Conservation (phyloP, 2,797 vertebrate species). For the Bucorvus abyssinicus region DNA sequence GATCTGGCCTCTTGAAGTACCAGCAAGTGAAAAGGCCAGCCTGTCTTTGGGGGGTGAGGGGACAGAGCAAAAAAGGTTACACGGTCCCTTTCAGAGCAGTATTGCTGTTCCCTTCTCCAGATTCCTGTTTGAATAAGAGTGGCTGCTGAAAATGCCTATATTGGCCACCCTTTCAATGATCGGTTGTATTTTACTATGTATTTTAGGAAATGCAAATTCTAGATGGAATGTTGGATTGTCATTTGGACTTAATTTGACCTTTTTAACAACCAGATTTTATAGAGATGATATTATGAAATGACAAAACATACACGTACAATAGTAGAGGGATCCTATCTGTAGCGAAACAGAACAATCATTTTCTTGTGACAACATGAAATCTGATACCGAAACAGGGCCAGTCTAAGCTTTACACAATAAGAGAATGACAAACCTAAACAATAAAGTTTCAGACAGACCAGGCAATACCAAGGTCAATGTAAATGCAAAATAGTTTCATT, state of each 20-base stretch:
- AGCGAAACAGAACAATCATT: neutral
- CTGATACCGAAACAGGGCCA: neutral
- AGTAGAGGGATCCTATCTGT: neutral
- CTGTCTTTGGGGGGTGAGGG: neutral
- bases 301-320: neutral
- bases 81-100: neutral
- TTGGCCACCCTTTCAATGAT: neutral
- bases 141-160: neutral
- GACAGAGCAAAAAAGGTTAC: neutral
- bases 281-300: neutral
- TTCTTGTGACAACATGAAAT: neutral
- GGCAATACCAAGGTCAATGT: neutral
- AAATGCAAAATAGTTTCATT: neutral
- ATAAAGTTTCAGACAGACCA: neutral
- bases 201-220: neutral
- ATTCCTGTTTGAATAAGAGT: neutral
- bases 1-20: neutral
- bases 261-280: neutral
- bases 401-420: neutral
- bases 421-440: neutral
- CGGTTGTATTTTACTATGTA: neutral
- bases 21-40: neutral
- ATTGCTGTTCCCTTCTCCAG: neutral
- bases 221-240: neutral
- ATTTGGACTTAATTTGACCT: neutral